phyloP scores from a whole-genome alignment of 2,113 vertebrate genomes.

The Rhinoptilus africanus region DNA sequence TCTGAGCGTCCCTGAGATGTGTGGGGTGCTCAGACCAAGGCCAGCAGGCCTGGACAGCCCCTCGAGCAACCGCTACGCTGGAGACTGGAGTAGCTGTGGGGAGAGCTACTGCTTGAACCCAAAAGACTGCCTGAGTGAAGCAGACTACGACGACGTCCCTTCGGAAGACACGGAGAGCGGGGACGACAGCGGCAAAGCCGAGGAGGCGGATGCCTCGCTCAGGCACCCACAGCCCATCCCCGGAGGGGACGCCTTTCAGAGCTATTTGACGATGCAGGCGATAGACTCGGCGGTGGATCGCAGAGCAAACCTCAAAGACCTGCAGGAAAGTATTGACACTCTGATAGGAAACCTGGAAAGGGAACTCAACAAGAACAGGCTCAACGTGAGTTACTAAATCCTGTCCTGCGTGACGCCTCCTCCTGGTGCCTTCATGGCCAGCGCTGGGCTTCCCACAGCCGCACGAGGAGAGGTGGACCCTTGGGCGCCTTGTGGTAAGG shows the following conservation, averaged over 20 bases:
- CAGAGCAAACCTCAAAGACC: conserved; percentile 89
- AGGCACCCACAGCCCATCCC: conserved; percentile 34
- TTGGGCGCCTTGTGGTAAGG: neutral
- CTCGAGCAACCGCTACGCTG: conserved; percentile 93
- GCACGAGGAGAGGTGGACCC: conserved; percentile 12
- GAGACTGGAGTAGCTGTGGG: conserved; percentile 93
- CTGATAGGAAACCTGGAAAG: conserved; percentile 95
- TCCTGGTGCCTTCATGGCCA: neutral
- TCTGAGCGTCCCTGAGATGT: conserved; percentile 75
- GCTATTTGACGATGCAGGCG: conserved; percentile 87
- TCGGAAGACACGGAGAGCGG: conserved; percentile 75
- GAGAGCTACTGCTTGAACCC: conserved; percentile 81
- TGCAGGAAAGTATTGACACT: conserved; percentile 97
- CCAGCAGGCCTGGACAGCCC: conserved; percentile 90
- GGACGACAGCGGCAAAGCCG: conserved; percentile 62
- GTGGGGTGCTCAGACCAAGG: conserved; percentile 82
- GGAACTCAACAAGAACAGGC: conserved; percentile 96
- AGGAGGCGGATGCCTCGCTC: conserved; percentile 40
- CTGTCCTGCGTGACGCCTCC: neutral
- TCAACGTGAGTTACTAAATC: conserved; percentile 83
- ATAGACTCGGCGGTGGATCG: conserved; percentile 81
- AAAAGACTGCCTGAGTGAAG: conserved; percentile 73
- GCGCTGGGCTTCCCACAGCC: neutral
- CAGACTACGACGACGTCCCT: conserved; percentile 88
- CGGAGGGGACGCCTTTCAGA: conserved; percentile 80